A percentile compares a stretch with the other conserved stretches of the same genome.
These are phyloP conservation scores for Lamproptera curius DNA, from an alignment of 2,888 invertebrate species.

Conservation along the genomic window DNA sequence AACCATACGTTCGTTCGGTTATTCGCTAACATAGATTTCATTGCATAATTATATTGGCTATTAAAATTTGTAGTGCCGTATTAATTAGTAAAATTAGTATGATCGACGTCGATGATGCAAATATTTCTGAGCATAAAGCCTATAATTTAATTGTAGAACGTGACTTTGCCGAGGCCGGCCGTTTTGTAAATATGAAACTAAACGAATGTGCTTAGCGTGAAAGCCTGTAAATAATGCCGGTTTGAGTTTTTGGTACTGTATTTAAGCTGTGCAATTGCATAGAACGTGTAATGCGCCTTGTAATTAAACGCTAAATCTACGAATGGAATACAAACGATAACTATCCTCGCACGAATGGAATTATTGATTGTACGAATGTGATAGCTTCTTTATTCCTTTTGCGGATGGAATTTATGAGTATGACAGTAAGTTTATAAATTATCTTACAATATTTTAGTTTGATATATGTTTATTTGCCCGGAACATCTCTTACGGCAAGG, in stretches of 20 bases:
- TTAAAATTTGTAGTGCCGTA: too few species aligned
- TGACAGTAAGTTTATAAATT: too few species aligned
- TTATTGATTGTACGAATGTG: too few species aligned
- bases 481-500: slow-evolving; percentile 72
- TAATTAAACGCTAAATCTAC: slow-evolving; percentile 9
- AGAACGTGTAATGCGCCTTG: slow-evolving; percentile 14
- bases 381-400: too few species aligned
- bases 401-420: too few species aligned
- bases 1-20: too few species aligned
- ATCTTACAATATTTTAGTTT: slow-evolving; percentile 12
- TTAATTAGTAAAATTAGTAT: too few species aligned
- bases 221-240: slow-evolving; percentile 33
- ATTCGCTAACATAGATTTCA: too few species aligned
- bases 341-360: too few species aligned
- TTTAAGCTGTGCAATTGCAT: slow-evolving; percentile 16
- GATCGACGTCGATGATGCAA: too few species aligned
- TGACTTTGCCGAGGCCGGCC: slow-evolving; percentile 47
- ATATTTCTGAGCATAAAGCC: neutral
- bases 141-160: slow-evolving; percentile 1
- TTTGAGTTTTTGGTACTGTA: slow-evolving; percentile 15
- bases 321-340: slow-evolving; percentile 4
- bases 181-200: slow-evolving; percentile 51
- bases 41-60: too few species aligned
- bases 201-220: slow-evolving; percentile 32
- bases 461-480: slow-evolving; percentile 35